These are phyloP conservation scores for Dicrurus megarhynchus DNA, from an alignment of 2,113 vertebrate species.

Conservation along the genomic window DNA sequence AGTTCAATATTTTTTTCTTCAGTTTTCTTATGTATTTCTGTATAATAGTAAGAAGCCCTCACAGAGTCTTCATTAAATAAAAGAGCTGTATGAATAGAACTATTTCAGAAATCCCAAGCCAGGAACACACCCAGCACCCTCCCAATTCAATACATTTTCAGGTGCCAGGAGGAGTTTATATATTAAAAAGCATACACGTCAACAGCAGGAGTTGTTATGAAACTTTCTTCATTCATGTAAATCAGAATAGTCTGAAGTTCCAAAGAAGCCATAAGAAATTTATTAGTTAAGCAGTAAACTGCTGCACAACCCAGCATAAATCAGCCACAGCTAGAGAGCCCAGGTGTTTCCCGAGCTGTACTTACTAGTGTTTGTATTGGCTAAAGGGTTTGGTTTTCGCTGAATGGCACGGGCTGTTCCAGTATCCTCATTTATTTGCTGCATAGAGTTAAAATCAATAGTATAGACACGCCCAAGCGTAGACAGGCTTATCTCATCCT, in stretches of 20 bases:
- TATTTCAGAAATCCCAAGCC: not conserved
- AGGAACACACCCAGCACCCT: not conserved
- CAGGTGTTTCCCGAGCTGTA: not conserved
- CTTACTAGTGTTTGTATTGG: constrained; percentile 95
- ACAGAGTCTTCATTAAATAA: not conserved
- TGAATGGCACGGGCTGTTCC: constrained; percentile 99
- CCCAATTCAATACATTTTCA: not conserved
- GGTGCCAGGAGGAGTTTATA: not conserved
- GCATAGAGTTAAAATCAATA: constrained; percentile 99
- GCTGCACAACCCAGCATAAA: not conserved
- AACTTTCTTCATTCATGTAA: not conserved
- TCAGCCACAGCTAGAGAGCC: not conserved
- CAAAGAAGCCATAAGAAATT: not conserved
- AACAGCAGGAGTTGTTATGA: not conserved
- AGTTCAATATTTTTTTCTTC: not conserved
- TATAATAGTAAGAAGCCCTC: not conserved
- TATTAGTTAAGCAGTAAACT: not conserved
- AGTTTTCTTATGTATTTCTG: not conserved
- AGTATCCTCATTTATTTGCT: constrained; percentile 99
- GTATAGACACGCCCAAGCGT: constrained; percentile 99
- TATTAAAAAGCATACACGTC: not conserved
- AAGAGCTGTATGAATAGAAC: not conserved
- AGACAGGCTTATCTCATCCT: constrained; percentile 99
- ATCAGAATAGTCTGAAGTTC: not conserved
- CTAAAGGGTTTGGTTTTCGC: constrained; percentile 98